Conservation (phyloP, 2,113 vertebrate genomes). For the Halichoeres trimaculatus region DNA sequence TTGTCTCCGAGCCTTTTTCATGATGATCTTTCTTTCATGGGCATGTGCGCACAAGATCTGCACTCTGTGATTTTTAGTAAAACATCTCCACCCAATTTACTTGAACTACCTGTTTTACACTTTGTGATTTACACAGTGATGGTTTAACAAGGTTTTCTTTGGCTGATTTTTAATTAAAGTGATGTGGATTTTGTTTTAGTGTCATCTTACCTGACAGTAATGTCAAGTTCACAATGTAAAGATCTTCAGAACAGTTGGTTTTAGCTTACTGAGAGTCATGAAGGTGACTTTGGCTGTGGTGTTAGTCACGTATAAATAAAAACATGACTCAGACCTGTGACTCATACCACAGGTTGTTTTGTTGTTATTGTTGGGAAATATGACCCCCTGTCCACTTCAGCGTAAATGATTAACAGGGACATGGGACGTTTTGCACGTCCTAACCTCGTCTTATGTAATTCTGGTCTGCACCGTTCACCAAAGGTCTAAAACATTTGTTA, state of each 20-base stretch:
- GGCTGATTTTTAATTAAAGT: too few relatives aligned
- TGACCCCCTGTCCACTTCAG: constrained; percentile 33
- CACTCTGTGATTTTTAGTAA: not conserved
- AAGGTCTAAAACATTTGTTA: not conserved
- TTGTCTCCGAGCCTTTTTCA: not conserved
- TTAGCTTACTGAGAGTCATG: not conserved
- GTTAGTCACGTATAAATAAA: not conserved
- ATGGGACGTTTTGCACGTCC: constrained; percentile 31
- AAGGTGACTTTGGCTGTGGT: not conserved
- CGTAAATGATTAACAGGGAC: constrained; percentile 62
- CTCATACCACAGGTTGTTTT: constrained; percentile 30
- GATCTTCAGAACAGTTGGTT: not conserved
- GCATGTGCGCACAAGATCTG: not conserved
- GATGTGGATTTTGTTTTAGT: not conserved
- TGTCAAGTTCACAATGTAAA: not conserved
- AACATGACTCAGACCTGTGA: constrained; percentile 31
- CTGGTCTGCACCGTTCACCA: not conserved
- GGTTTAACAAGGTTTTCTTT: constrained; percentile 7
- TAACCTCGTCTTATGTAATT: not conserved
- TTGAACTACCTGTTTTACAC: constrained; percentile 27
- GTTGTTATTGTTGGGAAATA: constrained; percentile 10
- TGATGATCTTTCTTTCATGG: not conserved
- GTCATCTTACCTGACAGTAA: not conserved
- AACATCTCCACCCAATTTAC: not conserved
- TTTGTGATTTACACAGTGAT: constrained; percentile 5